phyloP scores from a whole-genome alignment of 2,888 invertebrate genomes.

The Drosophila histrio region DNA sequence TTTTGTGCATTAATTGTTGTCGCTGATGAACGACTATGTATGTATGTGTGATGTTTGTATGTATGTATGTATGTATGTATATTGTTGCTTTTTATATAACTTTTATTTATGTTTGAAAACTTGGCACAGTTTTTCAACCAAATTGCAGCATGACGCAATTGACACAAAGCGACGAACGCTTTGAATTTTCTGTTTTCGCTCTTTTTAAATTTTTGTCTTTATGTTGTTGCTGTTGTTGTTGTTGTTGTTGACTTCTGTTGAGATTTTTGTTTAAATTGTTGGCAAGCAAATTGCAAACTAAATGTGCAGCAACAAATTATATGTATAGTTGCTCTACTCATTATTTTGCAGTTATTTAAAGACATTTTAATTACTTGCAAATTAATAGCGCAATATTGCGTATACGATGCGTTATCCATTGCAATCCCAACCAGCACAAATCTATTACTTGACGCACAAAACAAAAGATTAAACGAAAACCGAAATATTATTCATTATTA shows the following conservation, averaged over 20 bases:
- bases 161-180: slow-evolving; percentile 61
- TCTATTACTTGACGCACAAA: slow-evolving; percentile 39
- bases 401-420: slow-evolving; percentile 57
- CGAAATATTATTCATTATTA: slow-evolving; percentile 52
- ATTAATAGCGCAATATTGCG: slow-evolving; percentile 68
- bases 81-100: slow-evolving; percentile 63
- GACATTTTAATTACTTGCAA: slow-evolving; percentile 74
- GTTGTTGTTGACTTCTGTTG: neutral
- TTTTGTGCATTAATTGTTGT: slow-evolving; percentile 55
- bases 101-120: slow-evolving; percentile 81
- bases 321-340: slow-evolving; percentile 21
- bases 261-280: slow-evolving; percentile 48
- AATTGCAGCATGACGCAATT: slow-evolving; percentile 79
- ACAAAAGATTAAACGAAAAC: slow-evolving; percentile 51
- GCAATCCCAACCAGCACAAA: neutral
- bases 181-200: slow-evolving; percentile 29
- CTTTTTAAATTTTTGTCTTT: slow-evolving; percentile 10
- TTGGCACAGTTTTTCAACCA: slow-evolving; percentile 73
- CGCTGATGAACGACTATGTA: slow-evolving; percentile 30
- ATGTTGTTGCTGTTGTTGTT: neutral
- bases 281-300: slow-evolving; percentile 55
- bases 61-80: slow-evolving; percentile 10
- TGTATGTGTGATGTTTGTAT: neutral
- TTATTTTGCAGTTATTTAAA: slow-evolving; percentile 53
- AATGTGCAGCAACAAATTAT: slow-evolving; percentile 53